Evolutionary conservation across 1,140 invertebrate species (phyloP).

Genomic region (Bilobella aurantiaca): DNA sequence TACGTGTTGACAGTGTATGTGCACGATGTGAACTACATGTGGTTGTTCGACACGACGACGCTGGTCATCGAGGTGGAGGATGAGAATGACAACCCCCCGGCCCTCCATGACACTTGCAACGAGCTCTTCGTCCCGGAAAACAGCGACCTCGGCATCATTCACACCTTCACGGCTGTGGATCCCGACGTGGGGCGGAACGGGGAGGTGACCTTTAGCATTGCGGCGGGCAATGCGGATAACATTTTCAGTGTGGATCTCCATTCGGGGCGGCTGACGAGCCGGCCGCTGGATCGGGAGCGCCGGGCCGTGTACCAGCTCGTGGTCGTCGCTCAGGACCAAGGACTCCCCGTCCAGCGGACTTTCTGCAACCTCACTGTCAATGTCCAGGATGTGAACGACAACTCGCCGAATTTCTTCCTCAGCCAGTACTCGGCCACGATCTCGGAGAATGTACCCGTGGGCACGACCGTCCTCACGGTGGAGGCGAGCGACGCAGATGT

Average conservation of each 20-base stretch:
- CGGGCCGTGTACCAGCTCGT: conserved; percentile 65
- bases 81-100: conserved; percentile 81
- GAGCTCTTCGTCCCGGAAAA: conserved; percentile 76
- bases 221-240: conserved; percentile 70
- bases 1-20: conserved; percentile 77
- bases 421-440: conserved; percentile 60
- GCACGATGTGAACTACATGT: conserved; percentile 49
- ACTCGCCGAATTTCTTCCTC: conserved; percentile 46
- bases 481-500: conserved; percentile 78
- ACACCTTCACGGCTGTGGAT: conserved; percentile 79
- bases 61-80: conserved; percentile 65
- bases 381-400: conserved; percentile 83
- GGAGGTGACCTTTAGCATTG: conserved; percentile 72
- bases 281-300: conserved; percentile 72
- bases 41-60: conserved; percentile 60
- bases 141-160: conserved; percentile 65
- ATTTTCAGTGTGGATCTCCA: conserved; percentile 72
- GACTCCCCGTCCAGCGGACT: conserved; percentile 55
- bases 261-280: conserved; percentile 64
- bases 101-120: conserved; percentile 72
- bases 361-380: conserved; percentile 68
- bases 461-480: conserved; percentile 71
- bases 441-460: conserved; percentile 61
- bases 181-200: conserved; percentile 67
- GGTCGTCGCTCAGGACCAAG: conserved; percentile 71